Base-by-base conservation (phyloP, 2,888 invertebrate genomes). In the Agrochola lota region DNA sequence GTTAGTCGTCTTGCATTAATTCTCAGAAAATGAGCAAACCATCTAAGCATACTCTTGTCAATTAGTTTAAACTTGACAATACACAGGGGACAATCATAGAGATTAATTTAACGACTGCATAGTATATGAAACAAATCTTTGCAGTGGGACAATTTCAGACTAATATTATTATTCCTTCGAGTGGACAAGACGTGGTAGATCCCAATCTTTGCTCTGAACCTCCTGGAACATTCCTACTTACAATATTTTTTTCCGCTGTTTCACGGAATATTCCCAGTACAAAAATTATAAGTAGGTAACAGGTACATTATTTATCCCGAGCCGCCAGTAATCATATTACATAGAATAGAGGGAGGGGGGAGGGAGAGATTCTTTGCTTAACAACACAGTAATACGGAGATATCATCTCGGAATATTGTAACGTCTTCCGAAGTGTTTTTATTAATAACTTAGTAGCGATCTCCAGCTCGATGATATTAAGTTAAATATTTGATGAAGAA, bases 401-500 rank as follows among this genome's bases (percentile, higher is more conserved):
- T 59, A 64, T 30, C 70, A 43, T n/a, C 79, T 26, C 26, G 40
- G n/a, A 76, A 66, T 59, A 62, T 43, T 69, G 57, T 64, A 62
- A 26, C 55, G 80, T 20, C 69, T 82, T 69, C 23, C 6, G 30
- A 67, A 83, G 49, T 81, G 77, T 70, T 82, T 64, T 62, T 72
- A 52, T 83, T 76, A 75, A 81, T 85, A 83, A 85, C 81, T 72
- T 35, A 62, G 62, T 26, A 72, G 59, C 57, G 59, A 57, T 52
- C 60, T 69, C 15, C 7, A 23, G 46, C 35, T 71, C 68, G 60
- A 81, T 81, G 69, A 69, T 75, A 75, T 85, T 67, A 72, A 35
- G 8, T 57, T 83, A 60, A 78, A 80, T 80, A 84, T 83, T 80
- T 67, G 60, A 83, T 66, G 66, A 66, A 57, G 66, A 15, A n/a